These are phyloP conservation scores for Hafferia zeledoni DNA, from an alignment of 2,797 vertebrate genomes.

Conservation along the genomic window DNA sequence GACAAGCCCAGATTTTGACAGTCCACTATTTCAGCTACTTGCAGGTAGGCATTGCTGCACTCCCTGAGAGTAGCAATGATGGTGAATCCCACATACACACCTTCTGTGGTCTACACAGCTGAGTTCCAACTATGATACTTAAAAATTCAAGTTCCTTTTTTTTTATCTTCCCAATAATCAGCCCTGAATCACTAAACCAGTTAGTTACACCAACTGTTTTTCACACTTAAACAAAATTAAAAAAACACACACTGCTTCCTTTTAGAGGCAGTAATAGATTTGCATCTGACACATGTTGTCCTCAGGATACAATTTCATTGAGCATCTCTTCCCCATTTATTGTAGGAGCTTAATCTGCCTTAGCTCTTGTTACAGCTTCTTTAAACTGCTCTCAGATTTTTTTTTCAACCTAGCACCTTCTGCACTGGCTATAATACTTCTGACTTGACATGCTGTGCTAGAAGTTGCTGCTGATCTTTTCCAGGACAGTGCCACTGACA, in stretches of 20 bases:
- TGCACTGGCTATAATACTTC: neutral
- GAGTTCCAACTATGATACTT: neutral
- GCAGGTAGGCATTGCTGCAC: neutral
- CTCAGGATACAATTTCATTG: neutral
- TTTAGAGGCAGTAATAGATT: neutral
- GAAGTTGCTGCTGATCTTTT: neutral
- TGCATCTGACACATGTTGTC: neutral
- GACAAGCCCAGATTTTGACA: neutral
- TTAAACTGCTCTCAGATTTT: neutral
- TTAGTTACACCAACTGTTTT: neutral
- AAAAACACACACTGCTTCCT: neutral
- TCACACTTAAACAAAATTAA: neutral
- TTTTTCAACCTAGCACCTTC: neutral
- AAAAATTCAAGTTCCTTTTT: neutral
- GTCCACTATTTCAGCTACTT: neutral
- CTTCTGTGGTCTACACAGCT: neutral
- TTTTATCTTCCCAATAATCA: neutral
- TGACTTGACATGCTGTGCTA: neutral
- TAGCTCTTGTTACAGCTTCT: constrained; percentile 9
- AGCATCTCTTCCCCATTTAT: neutral
- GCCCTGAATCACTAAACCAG: neutral
- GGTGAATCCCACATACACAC: fast-evolving
- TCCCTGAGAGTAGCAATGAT: neutral
- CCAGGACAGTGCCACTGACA: neutral
- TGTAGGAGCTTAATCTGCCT: neutral